phyloP scores from a whole-genome alignment of 2,797 vertebrate species.

The Heteromormyrus szaboi region DNA sequence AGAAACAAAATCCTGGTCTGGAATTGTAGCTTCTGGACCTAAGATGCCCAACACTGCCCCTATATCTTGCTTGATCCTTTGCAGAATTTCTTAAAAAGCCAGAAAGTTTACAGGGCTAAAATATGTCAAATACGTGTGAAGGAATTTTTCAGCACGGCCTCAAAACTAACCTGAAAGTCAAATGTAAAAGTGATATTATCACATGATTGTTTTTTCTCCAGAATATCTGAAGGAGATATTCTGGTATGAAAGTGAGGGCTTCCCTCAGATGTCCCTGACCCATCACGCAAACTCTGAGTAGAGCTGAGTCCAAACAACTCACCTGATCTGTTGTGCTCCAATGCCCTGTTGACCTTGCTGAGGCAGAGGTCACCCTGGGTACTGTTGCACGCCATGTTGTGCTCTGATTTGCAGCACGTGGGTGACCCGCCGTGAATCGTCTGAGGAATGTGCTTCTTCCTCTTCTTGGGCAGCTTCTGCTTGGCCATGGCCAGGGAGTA shows the following conservation, averaged over 20 bases:
- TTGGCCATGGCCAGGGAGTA: constrained; percentile 76
- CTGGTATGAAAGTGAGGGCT: not conserved
- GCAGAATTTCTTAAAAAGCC: not conserved
- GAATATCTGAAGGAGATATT: not conserved
- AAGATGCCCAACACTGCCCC: not conserved
- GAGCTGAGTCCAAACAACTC: constrained; percentile 35
- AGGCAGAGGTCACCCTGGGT: constrained; percentile 67
- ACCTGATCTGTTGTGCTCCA: constrained; percentile 76
- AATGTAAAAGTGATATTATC: not conserved
- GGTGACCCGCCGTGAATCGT: constrained; percentile 68
- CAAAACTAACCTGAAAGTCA: not conserved
- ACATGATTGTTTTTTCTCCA: not conserved
- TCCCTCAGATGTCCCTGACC: not conserved
- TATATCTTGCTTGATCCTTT: not conserved
- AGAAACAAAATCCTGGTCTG: not conserved
- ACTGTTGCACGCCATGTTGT: constrained; percentile 72
- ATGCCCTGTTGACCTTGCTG: constrained; percentile 65
- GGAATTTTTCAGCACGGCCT: not conserved
- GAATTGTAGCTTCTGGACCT: not conserved
- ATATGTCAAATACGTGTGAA: not conserved
- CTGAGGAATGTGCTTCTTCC: constrained; percentile 74
- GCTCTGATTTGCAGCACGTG: constrained; percentile 71
- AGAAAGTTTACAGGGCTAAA: not conserved
- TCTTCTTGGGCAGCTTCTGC: constrained; percentile 71
- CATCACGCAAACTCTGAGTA: not conserved